Percentiles rank a stretch among this genome's conserved stretches.
phyloP scores from a whole-genome alignment of 2,797 vertebrate genomes.

The Tinamus major region DNA sequence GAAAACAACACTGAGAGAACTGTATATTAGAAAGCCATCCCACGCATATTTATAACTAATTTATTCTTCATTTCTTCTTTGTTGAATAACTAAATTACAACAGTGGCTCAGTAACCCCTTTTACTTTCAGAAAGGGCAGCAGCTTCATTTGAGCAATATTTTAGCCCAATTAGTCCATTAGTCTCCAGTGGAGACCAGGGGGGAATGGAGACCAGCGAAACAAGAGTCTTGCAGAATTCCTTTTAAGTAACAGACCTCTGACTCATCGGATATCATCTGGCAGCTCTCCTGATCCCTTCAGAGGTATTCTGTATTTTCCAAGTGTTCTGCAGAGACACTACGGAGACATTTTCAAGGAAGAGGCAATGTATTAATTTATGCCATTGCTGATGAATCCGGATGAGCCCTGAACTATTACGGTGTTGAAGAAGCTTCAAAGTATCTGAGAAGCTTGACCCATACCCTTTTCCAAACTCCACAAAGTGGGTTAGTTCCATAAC shows the following conservation, averaged over 20 bases:
- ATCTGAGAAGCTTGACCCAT: neutral
- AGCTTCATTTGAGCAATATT: slow-evolving; percentile 79
- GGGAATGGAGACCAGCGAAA: slow-evolving; percentile 64
- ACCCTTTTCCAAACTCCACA: neutral
- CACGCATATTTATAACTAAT: slow-evolving; percentile 74
- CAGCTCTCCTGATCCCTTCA: slow-evolving; percentile 36
- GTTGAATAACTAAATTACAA: slow-evolving; percentile 79
- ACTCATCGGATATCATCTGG: slow-evolving; percentile 62
- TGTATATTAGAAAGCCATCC: slow-evolving; percentile 67
- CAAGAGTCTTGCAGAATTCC: slow-evolving; percentile 56
- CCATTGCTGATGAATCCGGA: neutral
- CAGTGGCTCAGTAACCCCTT: slow-evolving; percentile 75
- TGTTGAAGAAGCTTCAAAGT: neutral
- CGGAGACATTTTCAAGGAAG: slow-evolving; percentile 34
- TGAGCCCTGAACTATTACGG: neutral
- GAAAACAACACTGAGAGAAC: slow-evolving; percentile 66
- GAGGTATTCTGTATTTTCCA: slow-evolving; percentile 50
- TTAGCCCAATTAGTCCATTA: slow-evolving; percentile 78
- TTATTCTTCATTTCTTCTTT: slow-evolving; percentile 73
- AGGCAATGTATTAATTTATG: neutral
- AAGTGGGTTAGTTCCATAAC: neutral
- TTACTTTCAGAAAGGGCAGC: slow-evolving; percentile 72
- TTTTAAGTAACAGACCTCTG: slow-evolving; percentile 71
- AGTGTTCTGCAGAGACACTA: slow-evolving; percentile 43
- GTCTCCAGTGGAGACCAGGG: slow-evolving; percentile 75